phyloP scores from a whole-genome alignment of 35 echinoderm and acorn worm species.

The Eucidaris tribuloides region DNA sequence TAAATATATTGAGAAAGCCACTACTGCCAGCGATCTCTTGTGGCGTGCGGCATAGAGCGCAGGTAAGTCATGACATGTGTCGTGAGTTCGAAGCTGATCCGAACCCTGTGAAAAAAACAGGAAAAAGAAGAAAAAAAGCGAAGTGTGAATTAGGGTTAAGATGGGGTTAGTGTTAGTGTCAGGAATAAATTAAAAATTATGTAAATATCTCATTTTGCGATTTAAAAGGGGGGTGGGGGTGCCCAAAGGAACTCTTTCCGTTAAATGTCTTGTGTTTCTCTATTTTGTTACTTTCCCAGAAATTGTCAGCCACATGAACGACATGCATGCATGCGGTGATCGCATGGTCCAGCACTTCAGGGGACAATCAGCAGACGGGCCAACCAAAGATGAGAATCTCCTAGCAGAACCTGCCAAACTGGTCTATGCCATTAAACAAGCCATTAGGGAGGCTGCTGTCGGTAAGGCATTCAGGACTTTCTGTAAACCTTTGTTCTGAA shows the following conservation, averaged over 20 bases:
- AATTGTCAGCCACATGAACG: slow-evolving; percentile 66
- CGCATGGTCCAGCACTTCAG: slow-evolving; percentile 66
- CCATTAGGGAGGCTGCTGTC: slow-evolving; percentile 60
- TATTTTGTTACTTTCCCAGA: slow-evolving; percentile 20
- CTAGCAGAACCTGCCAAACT: slow-evolving; percentile 72
- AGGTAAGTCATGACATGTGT: too few relatives aligned
- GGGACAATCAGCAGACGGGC: slow-evolving; percentile 7
- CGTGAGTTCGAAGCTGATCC: too few relatives aligned
- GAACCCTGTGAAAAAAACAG: too few relatives aligned
- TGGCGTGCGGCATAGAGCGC: too few relatives aligned
- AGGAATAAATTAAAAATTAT: too few relatives aligned
- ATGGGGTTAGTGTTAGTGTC: too few relatives aligned
- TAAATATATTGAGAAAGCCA: too few relatives aligned
- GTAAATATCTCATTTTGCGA: too few relatives aligned
- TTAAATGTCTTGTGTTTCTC: background rate
- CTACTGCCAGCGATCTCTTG: too few relatives aligned
- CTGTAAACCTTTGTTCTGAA: background rate
- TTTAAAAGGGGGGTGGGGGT: too few relatives aligned
- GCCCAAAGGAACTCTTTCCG: background rate
- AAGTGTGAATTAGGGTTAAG: too few relatives aligned
- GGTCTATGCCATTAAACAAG: slow-evolving; percentile 73
- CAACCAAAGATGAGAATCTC: background rate
- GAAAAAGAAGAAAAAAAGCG: too few relatives aligned
- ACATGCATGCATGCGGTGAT: slow-evolving; percentile 76
- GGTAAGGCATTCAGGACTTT: slow-evolving; percentile 73